A percentile compares a stretch with the other conserved stretches of the same genome.
Evolutionary conservation across 2,888 invertebrate species (phyloP).

Genomic region (Bellardia pandia): DNA sequence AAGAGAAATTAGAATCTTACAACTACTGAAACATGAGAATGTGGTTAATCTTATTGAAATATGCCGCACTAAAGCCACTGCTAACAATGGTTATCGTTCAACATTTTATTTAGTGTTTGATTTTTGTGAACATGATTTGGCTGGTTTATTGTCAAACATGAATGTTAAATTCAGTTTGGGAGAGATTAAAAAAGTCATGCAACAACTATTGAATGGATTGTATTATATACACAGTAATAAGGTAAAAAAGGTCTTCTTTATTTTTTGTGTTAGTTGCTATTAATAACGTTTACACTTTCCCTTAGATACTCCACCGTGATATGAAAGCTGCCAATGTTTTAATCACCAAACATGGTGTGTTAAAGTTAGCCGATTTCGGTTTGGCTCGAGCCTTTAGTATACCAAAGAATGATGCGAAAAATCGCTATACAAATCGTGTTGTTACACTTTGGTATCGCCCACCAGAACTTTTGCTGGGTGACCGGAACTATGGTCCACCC

Average conservation of each 20-base stretch:
- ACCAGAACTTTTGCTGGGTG: conserved; percentile 87
- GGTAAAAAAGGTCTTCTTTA: conserved; percentile 80
- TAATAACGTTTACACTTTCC: conserved; percentile 8
- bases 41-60: conserved; percentile 99
- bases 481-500: conserved; percentile 97
- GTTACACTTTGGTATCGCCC: conserved; percentile 97
- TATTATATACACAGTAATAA: conserved; percentile 99
- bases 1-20: conserved; percentile 97
- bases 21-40: conserved; percentile 97
- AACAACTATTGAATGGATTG: conserved; percentile 92
- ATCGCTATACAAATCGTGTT: conserved; percentile 98
- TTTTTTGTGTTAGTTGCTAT: neutral
- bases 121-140: conserved; percentile 99
- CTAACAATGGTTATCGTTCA: conserved; percentile 83
- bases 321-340: conserved; percentile 99
- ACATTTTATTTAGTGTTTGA: conserved; percentile 95
- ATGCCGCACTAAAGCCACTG: conserved; percentile 94
- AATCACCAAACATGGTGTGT: conserved; percentile 96
- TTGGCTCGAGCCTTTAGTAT: conserved; percentile 96
- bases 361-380: conserved; percentile 99
- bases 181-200: conserved; percentile 97
- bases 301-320: conserved; percentile 93
- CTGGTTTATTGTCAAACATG: conserved; percentile 96
- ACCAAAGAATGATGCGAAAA: conserved; percentile 92
- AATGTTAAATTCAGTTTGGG: conserved; percentile 98